Evolutionary conservation across 1,140 invertebrate genomes (phyloP), one percentile per base, ranked within the genome.

Genomic region (Macrotrachela quadricornifera): DNA sequence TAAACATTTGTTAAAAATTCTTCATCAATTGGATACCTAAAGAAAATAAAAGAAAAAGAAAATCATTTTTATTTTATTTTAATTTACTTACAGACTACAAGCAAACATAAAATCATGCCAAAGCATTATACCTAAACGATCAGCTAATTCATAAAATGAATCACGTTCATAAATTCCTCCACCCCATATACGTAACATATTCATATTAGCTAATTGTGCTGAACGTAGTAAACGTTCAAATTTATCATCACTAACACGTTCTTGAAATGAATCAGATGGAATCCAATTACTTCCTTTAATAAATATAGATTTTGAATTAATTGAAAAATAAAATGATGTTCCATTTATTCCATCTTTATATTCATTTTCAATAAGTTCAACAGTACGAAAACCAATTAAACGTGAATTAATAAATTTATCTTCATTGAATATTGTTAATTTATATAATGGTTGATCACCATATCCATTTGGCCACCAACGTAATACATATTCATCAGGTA

Each of bases 381-480:
- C 70, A 1, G 80, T 87, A 60, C 88, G 72, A 62, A 96, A 94
- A 11, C 86, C 91, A 57, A 94, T 76, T 14, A 74, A 61, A 61
- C 69, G 62, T 14, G 50, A 54, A 36, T 66, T 51, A 40, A 50
- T 51, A 56, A 76, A 69, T 4, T 52, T 50, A 8, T 62, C 59
- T 45, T 61, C 42, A 14, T 37, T 54, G 40, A 67, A 70, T 1
- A 80, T 70, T 43, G 67, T 71, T 3, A 88, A 63, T 40, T 73
- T 65, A 62, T 92, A 91, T 1, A 95, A 70, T 4, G 69, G 72
- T 65, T 85, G 86, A 14, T 75, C 65, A 30, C 90, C 90, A 63
- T 82, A 82, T 49, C 85, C 88, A 72, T 88, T 90, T 0, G 91
- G 91, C 87, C 87, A 94, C 91, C 90, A 96, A 15, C 74, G 59